Evolutionary conservation across 2,113 vertebrate genomes (phyloP), one percentile per base, ranked within the genome.

Genomic region (Ornithorhynchus anatinus): DNA sequence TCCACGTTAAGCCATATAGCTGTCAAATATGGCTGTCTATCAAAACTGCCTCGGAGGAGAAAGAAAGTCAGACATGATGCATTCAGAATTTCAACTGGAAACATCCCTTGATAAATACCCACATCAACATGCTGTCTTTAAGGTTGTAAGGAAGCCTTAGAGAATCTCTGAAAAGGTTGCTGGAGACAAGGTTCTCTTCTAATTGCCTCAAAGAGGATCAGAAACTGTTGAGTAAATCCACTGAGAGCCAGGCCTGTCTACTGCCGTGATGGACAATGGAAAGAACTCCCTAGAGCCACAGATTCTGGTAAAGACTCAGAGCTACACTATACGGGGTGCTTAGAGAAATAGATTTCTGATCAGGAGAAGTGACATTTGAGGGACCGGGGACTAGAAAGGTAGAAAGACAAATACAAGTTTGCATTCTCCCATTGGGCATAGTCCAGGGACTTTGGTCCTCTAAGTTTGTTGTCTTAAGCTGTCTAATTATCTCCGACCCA

Each of bases 11-110:
- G 35, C 33, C 36, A 56, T 23, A 17, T 14, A 82, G 4, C n/a
- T 84, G 45, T 82, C 74, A 77, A 61, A 75, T 22, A 69, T 13
- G 10, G 33, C 22, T 75, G 23, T 19, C 6, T 68, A 11, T 17
- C 29, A 48, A 2, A 33, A 4, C 58, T 37, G 7, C 20, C 23
- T 53, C 47, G 33, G 43, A 50, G 13, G 25, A 17, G 11, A 69
- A 65, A 57, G 11, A 32, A 27, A 67, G 5, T 8, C 8, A 29
- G 8, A 6, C 1, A 29, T 16, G 9, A 25, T 20, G 22, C 35
- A 54, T 8, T 22, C 37, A 67, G 45, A 79, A 72, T 50, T 72
- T 37, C n/a, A 69, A 4, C 4, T 19, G 4, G 5, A 64, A 73
- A 29, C 17, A 5, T 16, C 0, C 29, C 16, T 48, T 35, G 56